Conservation (phyloP, 1,140 invertebrate genomes). For the Orius laevigatus region DNA sequence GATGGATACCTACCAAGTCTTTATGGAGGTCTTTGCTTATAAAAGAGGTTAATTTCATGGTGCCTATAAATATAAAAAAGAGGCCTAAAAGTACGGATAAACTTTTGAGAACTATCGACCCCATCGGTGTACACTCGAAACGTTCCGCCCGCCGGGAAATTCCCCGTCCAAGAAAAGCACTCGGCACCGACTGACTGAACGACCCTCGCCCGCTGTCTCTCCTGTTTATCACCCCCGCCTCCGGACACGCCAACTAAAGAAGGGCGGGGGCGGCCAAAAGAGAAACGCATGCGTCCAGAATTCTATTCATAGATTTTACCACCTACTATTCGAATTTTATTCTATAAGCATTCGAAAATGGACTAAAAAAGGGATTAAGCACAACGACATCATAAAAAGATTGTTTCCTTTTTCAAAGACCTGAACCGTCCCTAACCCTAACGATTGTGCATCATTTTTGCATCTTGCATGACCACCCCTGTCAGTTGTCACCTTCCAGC, state of each 20-base stretch:
- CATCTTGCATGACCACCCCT: too few species aligned
- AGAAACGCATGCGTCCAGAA: neutral
- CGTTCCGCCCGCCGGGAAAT: too few species aligned
- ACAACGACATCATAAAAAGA: too few species aligned
- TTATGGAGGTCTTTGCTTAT: constrained; percentile 91
- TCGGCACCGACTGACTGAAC: neutral
- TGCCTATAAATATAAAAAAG: constrained; percentile 90
- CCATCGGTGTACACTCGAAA: constrained; percentile 27
- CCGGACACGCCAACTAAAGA: too few species aligned
- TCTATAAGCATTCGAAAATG: too few species aligned
- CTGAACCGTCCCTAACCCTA: too few species aligned
- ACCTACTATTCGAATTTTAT: too few species aligned
- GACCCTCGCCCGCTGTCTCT: neutral
- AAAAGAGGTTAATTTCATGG: constrained; percentile 77
- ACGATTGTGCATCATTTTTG: too few species aligned
- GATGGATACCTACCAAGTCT: constrained; percentile 71
- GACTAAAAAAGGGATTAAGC: too few species aligned
- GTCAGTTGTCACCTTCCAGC: too few species aligned
- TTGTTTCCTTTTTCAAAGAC: too few species aligned
- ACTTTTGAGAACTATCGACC: constrained; percentile 72
- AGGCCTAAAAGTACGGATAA: constrained; percentile 80
- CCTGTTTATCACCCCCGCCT: constrained; percentile 1
- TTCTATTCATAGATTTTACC: neutral
- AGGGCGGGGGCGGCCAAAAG: neutral
- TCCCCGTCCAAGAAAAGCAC: neutral